Evolutionary conservation across 1,140 invertebrate species (phyloP), one percentile per base, ranked within the genome.

Genomic region (Drosophila simulans): DNA sequence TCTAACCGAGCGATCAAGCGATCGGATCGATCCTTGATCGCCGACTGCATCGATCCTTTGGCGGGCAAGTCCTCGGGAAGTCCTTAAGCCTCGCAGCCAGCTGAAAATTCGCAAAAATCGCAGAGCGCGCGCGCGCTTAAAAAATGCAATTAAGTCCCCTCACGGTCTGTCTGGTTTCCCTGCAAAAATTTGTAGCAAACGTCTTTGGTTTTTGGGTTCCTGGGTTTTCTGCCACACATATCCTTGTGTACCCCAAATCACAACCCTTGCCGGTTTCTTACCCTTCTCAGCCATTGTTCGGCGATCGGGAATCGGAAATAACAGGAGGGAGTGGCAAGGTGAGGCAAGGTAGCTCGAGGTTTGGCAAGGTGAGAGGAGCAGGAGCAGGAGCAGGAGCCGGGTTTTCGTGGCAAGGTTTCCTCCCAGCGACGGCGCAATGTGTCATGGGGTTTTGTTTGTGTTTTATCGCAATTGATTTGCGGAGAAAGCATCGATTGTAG

Each of bases 361-460:
- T 40, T 49, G 37, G 91, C 90, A 35, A 71, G 79, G 69, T 85
- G 77, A 70, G 66, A 60, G 59, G 60, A 88, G 90, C 84, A 90
- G 68, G 86, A 20, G 20, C 20, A 20, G 20, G 20, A 22, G 20
- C 20, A 22, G 2, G 20, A 22, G 3, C 20, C 20, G 20, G 90
- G 77, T 55, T 31, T 31, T 31, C 27, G 27, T 43, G 59, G 65
- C 77, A 65, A 46, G 59, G 78, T 89, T 81, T 68, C 56, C 55
- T 66, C 48, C 45, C 65, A 60, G 22, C 57, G 17, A 13, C 54
- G 37, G 48, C 22, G 84, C 83, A 83, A 89, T 89, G 76, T 88
- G 84, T 89, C 84, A 80, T 84, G 84, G 84, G 84, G 84, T 88
- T 88, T 89, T 88, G 84, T 88, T 88, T 88, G 84, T 88, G 84